Percentiles rank a stretch among this genome's conserved stretches.
phyloP scores from a whole-genome alignment of 1,140 invertebrate species.

The Oscheius sp. region DNA sequence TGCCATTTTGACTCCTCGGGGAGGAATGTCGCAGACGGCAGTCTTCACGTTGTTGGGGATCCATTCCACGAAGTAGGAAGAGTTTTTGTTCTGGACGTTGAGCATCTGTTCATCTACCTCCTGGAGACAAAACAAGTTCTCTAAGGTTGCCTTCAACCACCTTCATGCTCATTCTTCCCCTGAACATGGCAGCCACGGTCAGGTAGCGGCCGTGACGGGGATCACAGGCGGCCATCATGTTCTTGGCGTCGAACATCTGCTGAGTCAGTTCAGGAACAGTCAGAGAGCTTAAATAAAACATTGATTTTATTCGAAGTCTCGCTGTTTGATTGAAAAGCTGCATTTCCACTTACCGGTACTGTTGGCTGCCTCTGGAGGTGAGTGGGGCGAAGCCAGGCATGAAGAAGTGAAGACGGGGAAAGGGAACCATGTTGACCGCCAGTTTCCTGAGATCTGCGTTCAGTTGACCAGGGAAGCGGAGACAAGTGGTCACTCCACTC shows the following conservation, averaged over 20 bases:
- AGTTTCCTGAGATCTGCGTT: slow-evolving; percentile 84
- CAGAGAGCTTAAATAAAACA: too few relatives aligned
- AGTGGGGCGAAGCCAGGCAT: slow-evolving; percentile 92
- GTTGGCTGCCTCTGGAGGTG: slow-evolving; percentile 67
- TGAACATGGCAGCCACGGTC: slow-evolving; percentile 91
- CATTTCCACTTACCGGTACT: slow-evolving; percentile 6
- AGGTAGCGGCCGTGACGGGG: slow-evolving; percentile 82
- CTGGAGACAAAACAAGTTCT: slow-evolving; percentile 14
- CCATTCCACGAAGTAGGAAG: slow-evolving; percentile 72
- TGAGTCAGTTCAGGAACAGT: slow-evolving; percentile 86
- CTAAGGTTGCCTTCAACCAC: too few relatives aligned
- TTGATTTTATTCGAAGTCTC: too few relatives aligned
- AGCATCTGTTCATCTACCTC: slow-evolving; percentile 69
- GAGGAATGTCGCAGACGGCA: slow-evolving; percentile 69
- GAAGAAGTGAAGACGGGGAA: slow-evolving; percentile 88
- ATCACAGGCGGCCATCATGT: slow-evolving; percentile 88
- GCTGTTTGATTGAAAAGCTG: too few relatives aligned
- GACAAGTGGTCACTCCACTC: slow-evolving; percentile 73
- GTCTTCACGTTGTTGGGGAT: slow-evolving; percentile 72
- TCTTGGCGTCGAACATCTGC: slow-evolving; percentile 76
- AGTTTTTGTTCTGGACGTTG: slow-evolving; percentile 69
- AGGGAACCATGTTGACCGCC: slow-evolving; percentile 94
- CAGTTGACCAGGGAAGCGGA: slow-evolving; percentile 66
- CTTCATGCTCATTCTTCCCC: slow-evolving; percentile 84
- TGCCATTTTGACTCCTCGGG: slow-evolving; percentile 65